Percentiles rank a stretch among this genome's conserved stretches.
Conservation (phyloP, 1,140 invertebrate genomes). For the Penaeus japonicus region DNA sequence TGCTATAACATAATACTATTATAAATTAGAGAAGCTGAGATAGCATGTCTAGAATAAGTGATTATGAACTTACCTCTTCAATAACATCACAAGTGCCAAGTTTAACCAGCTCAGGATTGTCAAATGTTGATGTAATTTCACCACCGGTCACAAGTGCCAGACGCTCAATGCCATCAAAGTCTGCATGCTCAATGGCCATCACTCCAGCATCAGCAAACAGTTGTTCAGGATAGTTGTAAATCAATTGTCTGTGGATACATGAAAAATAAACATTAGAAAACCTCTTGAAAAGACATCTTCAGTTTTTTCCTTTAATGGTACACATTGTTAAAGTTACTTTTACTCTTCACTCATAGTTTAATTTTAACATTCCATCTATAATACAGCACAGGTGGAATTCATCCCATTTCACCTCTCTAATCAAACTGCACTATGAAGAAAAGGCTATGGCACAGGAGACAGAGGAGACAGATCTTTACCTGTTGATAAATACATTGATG, state of each 20-base stretch:
- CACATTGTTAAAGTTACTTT: background rate
- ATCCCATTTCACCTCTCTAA: no score
- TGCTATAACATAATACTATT: no score
- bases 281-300: no score
- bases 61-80: slow-evolving; percentile 76
- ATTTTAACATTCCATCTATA: background rate
- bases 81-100: slow-evolving; percentile 94
- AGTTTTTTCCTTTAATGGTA: no score
- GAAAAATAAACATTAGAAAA: no score
- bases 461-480: slow-evolving; percentile 65
- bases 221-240: slow-evolving; percentile 99
- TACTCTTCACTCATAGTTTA: background rate
- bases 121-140: slow-evolving; percentile 99
- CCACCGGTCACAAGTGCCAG: slow-evolving; percentile 96
- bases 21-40: background rate
- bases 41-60: background rate
- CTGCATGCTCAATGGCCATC: slow-evolving; percentile 99
- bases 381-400: no score
- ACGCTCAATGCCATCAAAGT: slow-evolving; percentile 99
- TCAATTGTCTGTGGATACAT: slow-evolving; percentile 79
- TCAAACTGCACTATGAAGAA: no score
- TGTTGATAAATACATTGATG: slow-evolving; percentile 99
- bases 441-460: no score
- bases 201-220: slow-evolving; percentile 97
- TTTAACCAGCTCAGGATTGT: slow-evolving; percentile 89